These are phyloP conservation scores for Palloptera scutellata DNA, from an alignment of 2,888 invertebrate genomes.

Conservation along the genomic window DNA sequence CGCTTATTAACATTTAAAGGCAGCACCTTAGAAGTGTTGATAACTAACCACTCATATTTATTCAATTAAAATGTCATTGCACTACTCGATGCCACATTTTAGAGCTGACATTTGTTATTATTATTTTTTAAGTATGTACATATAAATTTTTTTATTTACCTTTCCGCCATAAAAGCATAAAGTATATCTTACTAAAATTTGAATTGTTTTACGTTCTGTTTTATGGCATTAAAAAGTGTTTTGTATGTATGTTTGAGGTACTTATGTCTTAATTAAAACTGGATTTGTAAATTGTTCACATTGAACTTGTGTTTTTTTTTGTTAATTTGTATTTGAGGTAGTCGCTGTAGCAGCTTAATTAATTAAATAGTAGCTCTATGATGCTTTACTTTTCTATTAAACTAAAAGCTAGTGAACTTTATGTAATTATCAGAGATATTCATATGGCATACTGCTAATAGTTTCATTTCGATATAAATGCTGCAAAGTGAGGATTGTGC, in stretches of 20 bases:
- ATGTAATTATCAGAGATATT: too few relatives aligned
- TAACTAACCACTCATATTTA: background rate
- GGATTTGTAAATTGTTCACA: slow-evolving; percentile 45
- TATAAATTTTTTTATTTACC: background rate
- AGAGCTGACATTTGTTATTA: too few relatives aligned
- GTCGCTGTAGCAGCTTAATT: slow-evolving; percentile 30
- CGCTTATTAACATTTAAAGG: too few relatives aligned
- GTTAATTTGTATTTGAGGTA: slow-evolving; percentile 13
- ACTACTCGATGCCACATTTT: background rate
- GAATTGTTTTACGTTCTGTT: slow-evolving; percentile 46
- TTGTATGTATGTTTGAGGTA: background rate
- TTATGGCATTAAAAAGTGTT: background rate
- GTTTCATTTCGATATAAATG: too few relatives aligned
- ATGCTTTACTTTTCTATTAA: too few relatives aligned
- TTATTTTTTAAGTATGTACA: slow-evolving; percentile 5
- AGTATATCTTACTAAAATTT: slow-evolving; percentile 26
- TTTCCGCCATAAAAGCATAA: background rate
- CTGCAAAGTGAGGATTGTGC: too few relatives aligned
- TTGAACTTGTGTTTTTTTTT: slow-evolving; percentile 52
- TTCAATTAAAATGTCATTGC: slow-evolving; percentile 32
- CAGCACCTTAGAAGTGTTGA: too few relatives aligned
- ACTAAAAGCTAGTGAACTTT: too few relatives aligned
- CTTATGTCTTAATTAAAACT: slow-evolving; percentile 32
- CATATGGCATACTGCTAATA: too few relatives aligned
- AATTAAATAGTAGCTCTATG: too few relatives aligned